Evolutionary conservation across 30 jellyfish, hydroid and myxozoan species (phyloP), one percentile per base, ranked within the genome.

Genomic region (Morbakka virulenta): DNA sequence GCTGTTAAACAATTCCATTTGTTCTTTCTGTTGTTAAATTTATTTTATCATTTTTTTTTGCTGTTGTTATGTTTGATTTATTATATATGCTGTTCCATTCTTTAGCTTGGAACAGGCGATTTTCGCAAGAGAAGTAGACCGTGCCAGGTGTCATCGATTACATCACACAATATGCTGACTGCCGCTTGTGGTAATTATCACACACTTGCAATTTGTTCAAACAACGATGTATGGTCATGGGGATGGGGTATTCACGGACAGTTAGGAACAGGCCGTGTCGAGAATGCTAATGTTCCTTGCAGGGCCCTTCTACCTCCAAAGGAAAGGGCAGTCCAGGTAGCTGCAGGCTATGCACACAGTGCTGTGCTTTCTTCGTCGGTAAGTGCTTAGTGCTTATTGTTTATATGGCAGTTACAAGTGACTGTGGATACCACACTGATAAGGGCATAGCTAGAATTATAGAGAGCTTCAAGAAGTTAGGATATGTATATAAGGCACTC

Each of bases 211-310:
- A 67, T 91, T 13, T 72, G 84, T 30, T 72, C 91, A 20, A 94
- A 91, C 64, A 51, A 83, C 76, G 79, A 83, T 47, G 96, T 73
- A 2, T 91, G 86, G 87, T 80, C 96, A 23, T 91, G 98, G 98
- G 98, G 98, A 0, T 91, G 98, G 98, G 98, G 98, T 61, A 85
- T 91, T 57, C 98, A 91, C 62, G 98, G 98, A 26, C 98, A 91
- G 61, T 75, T 91, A 13, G 98, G 96, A 1, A 66, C 79, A 22
- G 51, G 65, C 4, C 72, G 91, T 1, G 91, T 81, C 41, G 98
- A 91, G 71, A 91, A 91, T 53, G 89, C 84, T 2, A 66, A 77
- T 47, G 73, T 32, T 22, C 98, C 98, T 12, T 80, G 78, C 26
- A 75, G 67, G 30, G 77, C 84, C 4, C 64, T 80, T 0, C 53